Evolutionary conservation across 1,140 invertebrate species (phyloP).

Genomic region (Tetraneura akinire): DNA sequence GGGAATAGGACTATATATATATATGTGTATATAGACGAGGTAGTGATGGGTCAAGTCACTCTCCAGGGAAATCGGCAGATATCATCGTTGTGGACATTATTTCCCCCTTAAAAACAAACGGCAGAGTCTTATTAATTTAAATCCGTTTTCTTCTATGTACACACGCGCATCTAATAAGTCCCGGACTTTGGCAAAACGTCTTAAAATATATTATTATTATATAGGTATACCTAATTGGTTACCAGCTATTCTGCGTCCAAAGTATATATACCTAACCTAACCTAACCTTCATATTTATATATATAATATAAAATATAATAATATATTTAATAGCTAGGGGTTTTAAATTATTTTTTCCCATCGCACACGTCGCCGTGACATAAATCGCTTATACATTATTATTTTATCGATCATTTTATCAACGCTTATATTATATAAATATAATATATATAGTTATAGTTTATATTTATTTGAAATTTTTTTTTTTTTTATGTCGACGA

Average conservation of each 20-base stretch:
- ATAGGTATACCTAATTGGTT: not conserved
- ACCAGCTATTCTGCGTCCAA: not conserved
- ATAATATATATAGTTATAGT: not conserved
- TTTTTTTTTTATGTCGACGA: not conserved
- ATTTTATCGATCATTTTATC: not conserved
- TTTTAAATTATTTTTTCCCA: conserved; percentile 2
- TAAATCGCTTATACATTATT: conserved; percentile 15
- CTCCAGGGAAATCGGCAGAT: conserved; percentile 38
- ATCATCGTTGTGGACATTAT: conserved; percentile 29
- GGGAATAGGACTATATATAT: no score
- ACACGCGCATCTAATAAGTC: no score
- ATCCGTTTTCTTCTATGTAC: conserved; percentile 28
- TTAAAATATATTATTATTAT: not conserved
- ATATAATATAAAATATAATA: no score
- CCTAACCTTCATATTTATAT: no score
- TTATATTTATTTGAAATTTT: not conserved
- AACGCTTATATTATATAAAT: no score
- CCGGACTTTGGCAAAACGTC: not conserved
- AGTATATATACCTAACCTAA: no score
- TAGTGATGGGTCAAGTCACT: conserved; percentile 34
- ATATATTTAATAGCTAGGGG: no score
- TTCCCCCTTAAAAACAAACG: conserved; percentile 45
- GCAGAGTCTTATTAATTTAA: conserved; percentile 40
- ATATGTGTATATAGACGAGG: no score
- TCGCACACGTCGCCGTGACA: not conserved